Evolutionary conservation across 2,797 vertebrate species (phyloP), one percentile per base, ranked within the genome.

Genomic region (Phataginus tetradactyla): DNA sequence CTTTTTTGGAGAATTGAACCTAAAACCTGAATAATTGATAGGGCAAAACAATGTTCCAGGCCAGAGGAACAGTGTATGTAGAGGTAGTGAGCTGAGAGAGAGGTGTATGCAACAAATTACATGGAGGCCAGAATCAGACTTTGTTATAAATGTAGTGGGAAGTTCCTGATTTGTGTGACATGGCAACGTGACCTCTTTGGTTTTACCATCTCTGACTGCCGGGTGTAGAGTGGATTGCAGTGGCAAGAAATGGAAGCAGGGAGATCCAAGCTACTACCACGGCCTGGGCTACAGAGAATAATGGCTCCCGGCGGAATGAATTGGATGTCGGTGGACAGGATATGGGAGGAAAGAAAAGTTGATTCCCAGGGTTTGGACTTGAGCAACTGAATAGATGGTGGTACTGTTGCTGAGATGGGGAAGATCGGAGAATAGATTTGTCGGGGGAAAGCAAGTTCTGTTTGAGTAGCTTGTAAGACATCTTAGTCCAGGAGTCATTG

Each of bases 1-100:
- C 29, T 72, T 94, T 86, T 83, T 29, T 59, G 34, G 71, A 96
- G 85, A 23, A 29, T n/a, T 86, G 78, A 80, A 86, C 59, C 32
- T 34, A 42, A 91, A 49, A 75, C 69, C 51, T 93, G 55, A 55
- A 80, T 49, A 20, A 32, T 79, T 32, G n/a, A 63, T 68, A 94
- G 55, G 45, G 27, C 59, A 23, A n/a, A 93, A 77, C 27, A 66
- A 45, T 23, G n/a, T 81, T 96, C 49, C 3, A 55, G 86, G 64
- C 42, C 39, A 75, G 61, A 85, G 79, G 37, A 74, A 74, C 34
- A 77, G 21, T 29, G 10, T 63, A 21, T 42, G 9, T 72, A 49
- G 72, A 89, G 61, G 23, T n/a, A 45, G 51, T 78, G 37, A 78
- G 13, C 14, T 81, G 63, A 79, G 84, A 78, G 32, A 80, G 27